These are phyloP conservation scores for Crioceris asparagi DNA, from an alignment of 2,888 invertebrate genomes.

Conservation along the genomic window DNA sequence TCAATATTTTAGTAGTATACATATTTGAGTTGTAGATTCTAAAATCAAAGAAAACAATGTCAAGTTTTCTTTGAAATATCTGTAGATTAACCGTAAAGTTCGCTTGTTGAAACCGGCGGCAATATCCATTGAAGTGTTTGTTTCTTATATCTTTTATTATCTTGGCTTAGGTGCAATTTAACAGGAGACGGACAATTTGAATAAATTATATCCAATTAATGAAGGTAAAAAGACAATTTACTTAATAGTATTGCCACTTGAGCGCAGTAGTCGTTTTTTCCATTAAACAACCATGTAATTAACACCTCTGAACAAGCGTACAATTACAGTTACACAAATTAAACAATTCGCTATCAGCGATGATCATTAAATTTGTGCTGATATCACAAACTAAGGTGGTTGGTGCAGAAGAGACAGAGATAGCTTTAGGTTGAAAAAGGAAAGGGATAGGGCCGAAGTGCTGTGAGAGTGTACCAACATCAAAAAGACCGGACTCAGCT, in stretches of 20 bases:
- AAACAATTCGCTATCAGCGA: constrained; percentile 15
- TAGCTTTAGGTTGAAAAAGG: too few species aligned
- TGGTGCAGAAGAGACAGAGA: background rate
- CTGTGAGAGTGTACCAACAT: constrained; percentile 1
- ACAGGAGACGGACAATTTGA: constrained; percentile 2
- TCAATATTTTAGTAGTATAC: too few species aligned
- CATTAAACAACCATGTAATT: constrained; percentile 7
- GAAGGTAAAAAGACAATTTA: constrained; percentile 2
- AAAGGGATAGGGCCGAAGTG: background rate
- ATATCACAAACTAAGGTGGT: constrained; percentile 11
- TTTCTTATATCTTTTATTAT: too few species aligned
- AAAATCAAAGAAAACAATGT: too few species aligned
- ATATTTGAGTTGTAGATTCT: too few species aligned
- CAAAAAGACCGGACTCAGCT: too few species aligned
- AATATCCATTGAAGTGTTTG: too few species aligned
- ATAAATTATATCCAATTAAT: constrained; percentile 3
- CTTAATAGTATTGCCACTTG: constrained; percentile 2
- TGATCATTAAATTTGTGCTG: constrained; percentile 21
- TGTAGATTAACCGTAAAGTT: too few species aligned
- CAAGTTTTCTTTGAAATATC: too few species aligned
- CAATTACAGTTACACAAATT: constrained; percentile 16
- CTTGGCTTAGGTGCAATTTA: too few species aligned
- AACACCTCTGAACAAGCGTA: constrained; percentile 8
- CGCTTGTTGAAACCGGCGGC: too few species aligned
- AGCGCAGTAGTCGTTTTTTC: constrained; percentile 3